These are phyloP conservation scores for Seira ritae DNA, from an alignment of 2,888 invertebrate species.

Conservation along the genomic window DNA sequence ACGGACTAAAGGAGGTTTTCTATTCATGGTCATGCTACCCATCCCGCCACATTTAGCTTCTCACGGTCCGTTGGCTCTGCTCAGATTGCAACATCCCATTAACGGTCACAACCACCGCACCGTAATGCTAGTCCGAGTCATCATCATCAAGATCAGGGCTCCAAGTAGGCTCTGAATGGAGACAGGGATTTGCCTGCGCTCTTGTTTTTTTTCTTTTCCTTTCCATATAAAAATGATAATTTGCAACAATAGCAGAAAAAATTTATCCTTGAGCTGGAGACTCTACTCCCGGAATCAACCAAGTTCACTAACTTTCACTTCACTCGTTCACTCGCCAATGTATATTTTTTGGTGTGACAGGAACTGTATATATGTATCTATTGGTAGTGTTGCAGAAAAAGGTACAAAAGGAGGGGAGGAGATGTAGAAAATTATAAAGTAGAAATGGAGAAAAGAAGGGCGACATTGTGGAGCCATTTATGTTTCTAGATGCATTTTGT, in stretches of 20 bases:
- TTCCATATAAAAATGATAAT: slow-evolving; percentile 11
- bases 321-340: too few relatives aligned
- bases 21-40: background rate
- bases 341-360: background rate
- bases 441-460: background rate
- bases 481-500: too few relatives aligned
- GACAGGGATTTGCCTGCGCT: background rate
- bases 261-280: slow-evolving; percentile 8
- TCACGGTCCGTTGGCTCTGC: background rate
- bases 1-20: too few relatives aligned
- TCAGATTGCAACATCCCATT: background rate
- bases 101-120: too few relatives aligned
- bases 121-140: background rate
- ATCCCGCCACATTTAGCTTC: background rate
- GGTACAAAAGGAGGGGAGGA: background rate
- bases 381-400: background rate
- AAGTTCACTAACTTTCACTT: slow-evolving; percentile 58
- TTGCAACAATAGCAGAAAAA: slow-evolving; percentile 5
- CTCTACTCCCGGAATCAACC: background rate
- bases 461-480: too few relatives aligned
- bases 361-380: background rate
- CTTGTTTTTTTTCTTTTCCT: background rate
- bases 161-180: background rate
- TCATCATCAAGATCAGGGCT: background rate
- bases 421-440: background rate